phyloP scores from a whole-genome alignment of 2,113 vertebrate genomes.

The Prunella himalayana region DNA sequence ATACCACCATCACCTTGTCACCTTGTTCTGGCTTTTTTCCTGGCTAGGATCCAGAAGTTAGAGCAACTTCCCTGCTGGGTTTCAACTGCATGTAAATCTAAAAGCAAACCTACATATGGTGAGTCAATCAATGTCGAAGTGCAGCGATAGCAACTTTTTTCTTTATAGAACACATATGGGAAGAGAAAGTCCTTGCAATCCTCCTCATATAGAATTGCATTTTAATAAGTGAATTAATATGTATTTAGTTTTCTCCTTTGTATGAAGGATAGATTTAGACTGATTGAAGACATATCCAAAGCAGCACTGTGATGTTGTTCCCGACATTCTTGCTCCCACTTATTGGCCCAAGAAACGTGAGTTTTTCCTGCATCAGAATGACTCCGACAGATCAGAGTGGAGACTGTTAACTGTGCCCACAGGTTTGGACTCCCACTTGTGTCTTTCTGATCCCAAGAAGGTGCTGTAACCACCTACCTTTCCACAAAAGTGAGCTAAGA shows the following conservation, averaged over 20 bases:
- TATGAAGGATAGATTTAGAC: not conserved
- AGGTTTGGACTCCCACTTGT: not conserved
- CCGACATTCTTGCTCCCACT: not conserved
- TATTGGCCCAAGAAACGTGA: not conserved
- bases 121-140: slow-evolving; percentile 29
- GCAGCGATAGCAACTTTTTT: not conserved
- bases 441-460: not conserved
- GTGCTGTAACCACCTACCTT: not conserved
- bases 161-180: slow-evolving; percentile 10
- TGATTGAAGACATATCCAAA: not conserved
- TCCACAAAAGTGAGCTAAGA: not conserved
- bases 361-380: not conserved
- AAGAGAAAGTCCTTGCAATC: not conserved
- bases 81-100: slow-evolving; percentile 5
- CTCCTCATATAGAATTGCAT: not conserved
- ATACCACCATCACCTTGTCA: not conserved
- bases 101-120: slow-evolving; percentile 21
- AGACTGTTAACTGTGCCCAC: not conserved
- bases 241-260: slow-evolving; percentile 6
- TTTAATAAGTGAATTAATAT: slow-evolving; percentile 6
- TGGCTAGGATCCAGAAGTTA: not conserved
- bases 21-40: not conserved
- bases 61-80: not conserved
- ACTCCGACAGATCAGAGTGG: not conserved
- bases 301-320: not conserved